Evolutionary conservation across 1,140 invertebrate genomes (phyloP).

Genomic region (Cydia fagiglandana): DNA sequence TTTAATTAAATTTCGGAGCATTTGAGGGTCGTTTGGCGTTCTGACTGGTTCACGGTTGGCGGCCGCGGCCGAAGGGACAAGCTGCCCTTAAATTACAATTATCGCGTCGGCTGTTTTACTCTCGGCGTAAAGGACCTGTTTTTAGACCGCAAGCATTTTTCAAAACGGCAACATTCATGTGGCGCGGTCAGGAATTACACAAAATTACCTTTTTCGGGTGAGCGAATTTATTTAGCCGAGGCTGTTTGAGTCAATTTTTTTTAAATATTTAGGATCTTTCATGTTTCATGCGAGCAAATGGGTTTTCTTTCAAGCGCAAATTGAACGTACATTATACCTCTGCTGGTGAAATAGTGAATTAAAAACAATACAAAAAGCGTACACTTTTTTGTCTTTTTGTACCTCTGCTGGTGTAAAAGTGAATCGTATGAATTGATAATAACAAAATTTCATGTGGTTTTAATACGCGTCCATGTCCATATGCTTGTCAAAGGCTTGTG

Average conservation of each 20-base stretch:
- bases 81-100: constrained; percentile 61
- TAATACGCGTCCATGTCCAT: no score
- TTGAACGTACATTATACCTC: no score
- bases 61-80: constrained; percentile 39
- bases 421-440: no score
- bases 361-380: no score
- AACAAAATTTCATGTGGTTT: no score
- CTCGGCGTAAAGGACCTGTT: constrained; percentile 38
- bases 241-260: neutral
- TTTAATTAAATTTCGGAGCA: constrained; percentile 64
- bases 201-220: neutral
- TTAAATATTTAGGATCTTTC: no score
- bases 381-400: no score
- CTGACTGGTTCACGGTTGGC: constrained; percentile 56
- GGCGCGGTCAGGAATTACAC: neutral
- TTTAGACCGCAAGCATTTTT: constrained; percentile 42
- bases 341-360: no score
- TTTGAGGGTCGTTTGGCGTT: constrained; percentile 56
- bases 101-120: constrained; percentile 55
- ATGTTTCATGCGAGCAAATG: no score
- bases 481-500: no score
- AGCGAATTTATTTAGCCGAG: neutral
- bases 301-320: no score
- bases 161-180: constrained; percentile 11
- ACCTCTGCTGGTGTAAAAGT: no score